Evolutionary conservation across 1,140 invertebrate species (phyloP).

Genomic region (Drosophila lacertosa): DNA sequence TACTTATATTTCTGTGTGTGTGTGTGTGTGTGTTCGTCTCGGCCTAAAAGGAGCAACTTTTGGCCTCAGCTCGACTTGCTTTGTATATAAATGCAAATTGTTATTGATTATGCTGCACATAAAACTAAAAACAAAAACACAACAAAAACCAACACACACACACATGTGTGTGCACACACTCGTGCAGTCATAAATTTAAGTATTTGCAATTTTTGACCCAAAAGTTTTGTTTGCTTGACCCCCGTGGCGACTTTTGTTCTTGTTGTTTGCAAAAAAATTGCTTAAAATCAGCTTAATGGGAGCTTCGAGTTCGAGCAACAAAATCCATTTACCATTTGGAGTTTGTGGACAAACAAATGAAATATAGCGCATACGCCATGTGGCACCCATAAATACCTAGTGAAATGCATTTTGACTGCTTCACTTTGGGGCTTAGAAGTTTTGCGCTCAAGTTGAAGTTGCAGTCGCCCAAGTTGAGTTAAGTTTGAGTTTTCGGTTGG

Average conservation of each 20-base stretch:
- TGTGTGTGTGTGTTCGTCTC: constrained; percentile 22
- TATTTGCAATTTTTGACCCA: constrained; percentile 50
- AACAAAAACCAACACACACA: constrained; percentile 38
- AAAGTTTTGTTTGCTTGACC: constrained; percentile 15
- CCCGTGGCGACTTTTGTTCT: neutral
- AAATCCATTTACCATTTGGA: constrained; percentile 52
- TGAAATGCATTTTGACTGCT: constrained; percentile 74
- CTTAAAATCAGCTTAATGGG: constrained; percentile 40
- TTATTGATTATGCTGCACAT: constrained; percentile 78
- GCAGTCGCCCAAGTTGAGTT: constrained; percentile 11
- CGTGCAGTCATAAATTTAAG: constrained; percentile 41
- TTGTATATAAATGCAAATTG: constrained; percentile 74
- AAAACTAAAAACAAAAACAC: constrained; percentile 52
- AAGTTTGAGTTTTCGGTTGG: constrained; percentile 9
- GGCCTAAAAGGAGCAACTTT: constrained; percentile 23
- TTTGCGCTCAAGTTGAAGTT: constrained; percentile 18
- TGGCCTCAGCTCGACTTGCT: constrained; percentile 43
- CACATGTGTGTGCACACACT: constrained; percentile 2
- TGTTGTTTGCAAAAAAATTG: constrained; percentile 17
- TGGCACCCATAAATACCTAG: constrained; percentile 52
- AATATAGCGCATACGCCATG: constrained; percentile 66
- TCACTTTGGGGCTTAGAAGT: constrained; percentile 69
- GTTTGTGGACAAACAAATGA: constrained; percentile 39
- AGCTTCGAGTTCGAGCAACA: neutral
- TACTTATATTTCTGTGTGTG: constrained; percentile 1